Conservation (phyloP, 2,113 vertebrate genomes). For the Sturnira hondurensis region DNA sequence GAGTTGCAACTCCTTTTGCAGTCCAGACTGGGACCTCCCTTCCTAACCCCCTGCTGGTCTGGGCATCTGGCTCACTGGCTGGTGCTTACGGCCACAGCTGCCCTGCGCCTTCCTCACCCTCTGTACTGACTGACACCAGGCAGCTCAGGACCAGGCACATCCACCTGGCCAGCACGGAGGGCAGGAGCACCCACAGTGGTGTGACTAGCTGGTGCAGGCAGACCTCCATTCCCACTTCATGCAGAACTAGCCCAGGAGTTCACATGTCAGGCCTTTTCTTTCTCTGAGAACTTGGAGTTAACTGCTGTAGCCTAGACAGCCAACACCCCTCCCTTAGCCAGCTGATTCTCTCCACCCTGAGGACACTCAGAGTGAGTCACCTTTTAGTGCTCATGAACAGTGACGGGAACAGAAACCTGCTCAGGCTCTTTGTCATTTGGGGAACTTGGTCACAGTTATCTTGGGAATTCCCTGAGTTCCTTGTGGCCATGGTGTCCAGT, state of each 20-base stretch:
- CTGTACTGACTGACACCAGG: background rate
- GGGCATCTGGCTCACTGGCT: background rate
- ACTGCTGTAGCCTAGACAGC: background rate
- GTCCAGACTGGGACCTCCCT: background rate
- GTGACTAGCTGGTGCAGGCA: background rate
- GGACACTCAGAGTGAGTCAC: background rate
- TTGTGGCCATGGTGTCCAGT: rapidly evolving
- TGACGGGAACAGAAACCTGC: rapidly evolving
- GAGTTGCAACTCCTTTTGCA: background rate
- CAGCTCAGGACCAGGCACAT: background rate
- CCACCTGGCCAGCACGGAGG: rapidly evolving
- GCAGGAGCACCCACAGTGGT: rapidly evolving
- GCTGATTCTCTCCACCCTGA: background rate
- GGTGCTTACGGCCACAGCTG: background rate
- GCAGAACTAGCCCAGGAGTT: no score
- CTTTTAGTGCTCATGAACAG: background rate
- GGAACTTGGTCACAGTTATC: background rate
- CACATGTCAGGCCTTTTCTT: no score
- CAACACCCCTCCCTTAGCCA: background rate
- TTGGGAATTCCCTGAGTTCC: background rate
- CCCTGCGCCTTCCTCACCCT: background rate
- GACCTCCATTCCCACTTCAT: background rate
- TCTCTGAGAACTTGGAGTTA: background rate
- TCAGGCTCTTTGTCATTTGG: no score
- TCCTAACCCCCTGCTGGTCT: background rate